A percentile compares a stretch with the other conserved stretches of the same genome.
Evolutionary conservation across 2,113 vertebrate genomes (phyloP).

Genomic region (Brachypteracias leptosomus): DNA sequence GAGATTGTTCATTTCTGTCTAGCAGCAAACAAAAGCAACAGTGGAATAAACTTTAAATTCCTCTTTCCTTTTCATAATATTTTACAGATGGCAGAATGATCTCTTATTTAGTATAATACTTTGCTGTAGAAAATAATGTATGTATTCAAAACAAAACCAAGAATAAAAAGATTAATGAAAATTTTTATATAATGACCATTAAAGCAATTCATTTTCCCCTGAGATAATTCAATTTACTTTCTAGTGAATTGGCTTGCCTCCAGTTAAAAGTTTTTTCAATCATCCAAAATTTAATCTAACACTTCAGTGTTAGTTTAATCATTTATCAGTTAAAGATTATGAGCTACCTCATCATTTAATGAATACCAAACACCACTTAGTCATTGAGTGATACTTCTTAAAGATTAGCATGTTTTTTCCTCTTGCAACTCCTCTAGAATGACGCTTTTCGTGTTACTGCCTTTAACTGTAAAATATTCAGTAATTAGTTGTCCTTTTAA

Average conservation of each 20-base stretch:
- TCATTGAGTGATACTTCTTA: not conserved
- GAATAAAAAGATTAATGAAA: not conserved
- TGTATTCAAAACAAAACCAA: not conserved
- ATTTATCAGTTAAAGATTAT: constrained; percentile 37
- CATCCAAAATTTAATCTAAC: constrained; percentile 16
- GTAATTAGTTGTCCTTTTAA: constrained; percentile 17
- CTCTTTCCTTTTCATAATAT: not conserved
- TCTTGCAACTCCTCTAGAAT: not conserved
- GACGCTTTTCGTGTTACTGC: not conserved
- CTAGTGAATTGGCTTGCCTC: not conserved
- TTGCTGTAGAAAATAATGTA: not conserved
- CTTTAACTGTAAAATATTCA: constrained; percentile 4
- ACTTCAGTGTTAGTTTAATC: constrained; percentile 42
- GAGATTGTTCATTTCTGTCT: not conserved
- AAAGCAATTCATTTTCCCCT: not conserved
- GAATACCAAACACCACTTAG: constrained; percentile 27
- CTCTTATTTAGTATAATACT: not conserved
- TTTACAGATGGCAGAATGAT: not conserved
- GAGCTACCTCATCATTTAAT: constrained; percentile 21
- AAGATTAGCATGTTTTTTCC: not conserved
- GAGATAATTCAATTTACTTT: not conserved
- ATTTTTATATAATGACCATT: not conserved
- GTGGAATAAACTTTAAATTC: not conserved
- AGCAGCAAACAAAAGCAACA: not conserved
- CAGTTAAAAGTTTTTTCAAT: constrained; percentile 14